A percentile compares a stretch with the other conserved stretches of the same genome.
phyloP scores from a whole-genome alignment of 2,797 vertebrate species.

The Pitangus sulphuratus region DNA sequence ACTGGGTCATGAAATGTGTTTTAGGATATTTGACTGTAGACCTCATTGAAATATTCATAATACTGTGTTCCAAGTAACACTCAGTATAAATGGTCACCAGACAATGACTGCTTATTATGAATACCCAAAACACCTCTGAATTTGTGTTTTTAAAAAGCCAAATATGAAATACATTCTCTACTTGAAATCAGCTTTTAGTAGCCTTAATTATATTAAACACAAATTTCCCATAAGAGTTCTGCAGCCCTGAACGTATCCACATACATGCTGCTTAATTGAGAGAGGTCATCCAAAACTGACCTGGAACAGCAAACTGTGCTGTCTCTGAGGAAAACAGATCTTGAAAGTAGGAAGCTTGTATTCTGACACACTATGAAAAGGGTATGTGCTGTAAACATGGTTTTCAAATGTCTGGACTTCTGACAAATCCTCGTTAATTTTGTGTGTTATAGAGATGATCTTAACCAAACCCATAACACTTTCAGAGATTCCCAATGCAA shows the following conservation, averaged over 20 bases:
- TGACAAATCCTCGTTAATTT: not conserved
- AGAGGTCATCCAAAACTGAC: not conserved
- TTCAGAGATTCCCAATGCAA: not conserved
- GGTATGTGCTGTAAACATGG: not conserved
- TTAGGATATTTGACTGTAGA: constrained; percentile 55
- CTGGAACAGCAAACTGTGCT: not conserved
- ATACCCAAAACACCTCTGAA: not conserved
- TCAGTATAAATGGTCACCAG: not conserved
- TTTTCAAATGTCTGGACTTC: not conserved
- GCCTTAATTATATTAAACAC: not conserved
- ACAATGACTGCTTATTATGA: not conserved
- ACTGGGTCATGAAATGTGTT: constrained; percentile 57
- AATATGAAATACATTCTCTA: not conserved
- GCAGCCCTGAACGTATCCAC: not conserved
- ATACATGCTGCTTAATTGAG: rapidly evolving
- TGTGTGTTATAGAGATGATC: not conserved
- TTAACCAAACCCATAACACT: not conserved
- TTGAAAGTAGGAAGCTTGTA: not conserved
- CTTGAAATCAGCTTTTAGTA: not conserved
- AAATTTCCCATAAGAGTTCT: not conserved
- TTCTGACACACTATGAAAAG: not conserved
- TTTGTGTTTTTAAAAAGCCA: not conserved
- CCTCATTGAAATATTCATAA: constrained; percentile 28
- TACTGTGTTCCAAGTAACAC: not conserved
- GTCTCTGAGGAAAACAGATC: not conserved